Percentiles rank a stretch among this genome's conserved stretches.
phyloP scores from a whole-genome alignment of 2,888 invertebrate genomes.

The Selenia dentaria region DNA sequence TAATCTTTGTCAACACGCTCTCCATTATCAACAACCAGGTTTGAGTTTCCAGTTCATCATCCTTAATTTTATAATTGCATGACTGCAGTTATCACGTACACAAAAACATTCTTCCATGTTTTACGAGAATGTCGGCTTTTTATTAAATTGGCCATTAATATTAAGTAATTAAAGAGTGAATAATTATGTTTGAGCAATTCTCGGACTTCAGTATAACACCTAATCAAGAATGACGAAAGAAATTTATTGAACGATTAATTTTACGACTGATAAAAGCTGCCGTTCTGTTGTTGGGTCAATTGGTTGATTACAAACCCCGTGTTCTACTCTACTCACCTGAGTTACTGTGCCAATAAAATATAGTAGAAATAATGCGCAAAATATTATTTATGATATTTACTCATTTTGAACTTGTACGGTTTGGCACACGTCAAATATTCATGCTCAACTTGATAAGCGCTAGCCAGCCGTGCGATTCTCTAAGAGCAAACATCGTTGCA shows the following conservation, averaged over 20 bases:
- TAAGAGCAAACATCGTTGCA: no score
- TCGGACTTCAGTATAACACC: slow-evolving; percentile 3
- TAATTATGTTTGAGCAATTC: slow-evolving; percentile 2
- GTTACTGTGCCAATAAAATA: no score
- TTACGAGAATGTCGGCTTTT: slow-evolving; percentile 14
- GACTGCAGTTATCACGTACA: slow-evolving; percentile 14
- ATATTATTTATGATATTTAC: no score
- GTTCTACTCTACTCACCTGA: no score
- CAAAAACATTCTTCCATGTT: slow-evolving; percentile 19
- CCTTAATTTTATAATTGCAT: slow-evolving; percentile 21
- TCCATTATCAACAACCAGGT: slow-evolving; percentile 16
- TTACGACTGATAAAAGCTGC: not conserved
- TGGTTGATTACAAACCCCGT: no score
- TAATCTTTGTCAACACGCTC: not conserved
- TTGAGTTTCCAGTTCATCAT: slow-evolving; percentile 13
- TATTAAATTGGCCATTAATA: slow-evolving; percentile 18
- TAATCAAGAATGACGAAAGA: no score
- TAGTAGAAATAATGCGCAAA: no score
- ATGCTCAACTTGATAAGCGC: no score
- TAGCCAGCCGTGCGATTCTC: no score
- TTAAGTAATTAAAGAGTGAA: slow-evolving; percentile 11
- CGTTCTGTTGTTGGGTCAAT: not conserved
- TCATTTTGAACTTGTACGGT: no score
- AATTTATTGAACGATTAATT: not conserved
- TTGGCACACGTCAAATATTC: no score